Evolutionary conservation across 2,888 invertebrate species (phyloP).

Genomic region (Trichogramma dendrolimi): DNA sequence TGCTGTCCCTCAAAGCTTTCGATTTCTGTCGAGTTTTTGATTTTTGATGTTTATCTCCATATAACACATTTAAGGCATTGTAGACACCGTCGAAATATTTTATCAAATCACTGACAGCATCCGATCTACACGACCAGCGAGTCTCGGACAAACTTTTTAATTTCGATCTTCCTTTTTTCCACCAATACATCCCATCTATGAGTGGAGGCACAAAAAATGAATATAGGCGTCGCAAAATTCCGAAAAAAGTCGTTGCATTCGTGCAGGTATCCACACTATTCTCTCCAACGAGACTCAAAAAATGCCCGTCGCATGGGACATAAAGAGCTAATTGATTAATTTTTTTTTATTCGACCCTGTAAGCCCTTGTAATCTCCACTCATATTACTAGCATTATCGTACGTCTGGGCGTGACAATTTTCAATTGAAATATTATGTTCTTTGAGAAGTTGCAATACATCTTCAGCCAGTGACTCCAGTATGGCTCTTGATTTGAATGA

Average conservation of each 20-base stretch:
- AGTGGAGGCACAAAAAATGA: constrained; percentile 33
- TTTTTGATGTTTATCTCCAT: neutral
- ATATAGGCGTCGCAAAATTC: constrained; percentile 32
- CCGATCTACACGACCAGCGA: neutral
- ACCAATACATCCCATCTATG: constrained; percentile 20
- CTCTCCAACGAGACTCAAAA: no score
- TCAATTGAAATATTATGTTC: constrained; percentile 26
- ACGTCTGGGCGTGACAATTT: constrained; percentile 30
- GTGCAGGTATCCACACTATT: constrained; percentile 33
- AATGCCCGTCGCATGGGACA: constrained; percentile 27
- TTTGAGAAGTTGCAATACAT: no score
- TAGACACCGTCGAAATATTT: no score
- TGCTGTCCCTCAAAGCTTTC: neutral
- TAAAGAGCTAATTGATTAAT: constrained; percentile 26
- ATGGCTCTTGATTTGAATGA: constrained; percentile 31
- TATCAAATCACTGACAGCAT: no score
- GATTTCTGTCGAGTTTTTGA: no score
- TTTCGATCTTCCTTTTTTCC: constrained; percentile 2
- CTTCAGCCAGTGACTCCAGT: constrained; percentile 25
- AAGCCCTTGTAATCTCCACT: no score
- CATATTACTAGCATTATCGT: constrained; percentile 34
- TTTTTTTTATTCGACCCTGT: no score
- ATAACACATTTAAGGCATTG: neutral
- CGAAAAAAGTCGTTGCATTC: constrained; percentile 30
- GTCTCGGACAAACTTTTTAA: constrained; percentile 3